Percentiles rank a stretch among this genome's conserved stretches.
These are phyloP conservation scores for Xylota sylvarum DNA, from an alignment of 2,888 invertebrate genomes.

Conservation along the genomic window DNA sequence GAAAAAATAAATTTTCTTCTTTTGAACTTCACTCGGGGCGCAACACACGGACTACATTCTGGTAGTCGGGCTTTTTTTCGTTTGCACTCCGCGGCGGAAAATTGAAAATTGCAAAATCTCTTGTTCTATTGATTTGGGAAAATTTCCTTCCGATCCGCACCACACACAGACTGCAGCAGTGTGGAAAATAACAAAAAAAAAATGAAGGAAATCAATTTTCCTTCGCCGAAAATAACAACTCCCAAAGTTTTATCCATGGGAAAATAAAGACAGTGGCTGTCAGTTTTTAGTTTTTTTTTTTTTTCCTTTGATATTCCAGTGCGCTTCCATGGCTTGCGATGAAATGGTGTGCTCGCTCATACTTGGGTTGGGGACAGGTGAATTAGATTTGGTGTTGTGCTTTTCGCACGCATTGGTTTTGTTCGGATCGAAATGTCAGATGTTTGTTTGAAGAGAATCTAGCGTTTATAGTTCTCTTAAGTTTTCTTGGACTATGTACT, in stretches of 20 bases:
- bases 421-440: constrained; percentile 1
- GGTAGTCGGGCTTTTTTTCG: constrained; percentile 44
- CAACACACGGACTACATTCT: constrained; percentile 69
- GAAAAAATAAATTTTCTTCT: constrained; percentile 24
- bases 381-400: not conserved
- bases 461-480: not conserved
- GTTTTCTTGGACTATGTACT: not conserved
- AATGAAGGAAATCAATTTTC: constrained; percentile 74
- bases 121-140: constrained; percentile 58
- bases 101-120: constrained; percentile 54
- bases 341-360: constrained; percentile 13
- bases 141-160: constrained; percentile 46
- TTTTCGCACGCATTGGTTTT: constrained; percentile 14
- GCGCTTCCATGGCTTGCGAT: constrained; percentile 31
- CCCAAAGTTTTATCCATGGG: constrained; percentile 64
- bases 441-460: constrained; percentile 20
- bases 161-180: constrained; percentile 56
- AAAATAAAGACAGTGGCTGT: constrained; percentile 59
- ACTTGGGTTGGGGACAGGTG: constrained; percentile 18
- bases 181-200: constrained; percentile 53
- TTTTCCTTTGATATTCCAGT: constrained; percentile 39
- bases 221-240: constrained; percentile 74
- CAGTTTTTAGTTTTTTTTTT: constrained; percentile 14
- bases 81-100: constrained; percentile 65
- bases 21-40: constrained; percentile 45